A percentile compares a stretch with the other conserved stretches of the same genome.
Conservation (phyloP, 2,888 invertebrate genomes). For the Diarsia dahlii region DNA sequence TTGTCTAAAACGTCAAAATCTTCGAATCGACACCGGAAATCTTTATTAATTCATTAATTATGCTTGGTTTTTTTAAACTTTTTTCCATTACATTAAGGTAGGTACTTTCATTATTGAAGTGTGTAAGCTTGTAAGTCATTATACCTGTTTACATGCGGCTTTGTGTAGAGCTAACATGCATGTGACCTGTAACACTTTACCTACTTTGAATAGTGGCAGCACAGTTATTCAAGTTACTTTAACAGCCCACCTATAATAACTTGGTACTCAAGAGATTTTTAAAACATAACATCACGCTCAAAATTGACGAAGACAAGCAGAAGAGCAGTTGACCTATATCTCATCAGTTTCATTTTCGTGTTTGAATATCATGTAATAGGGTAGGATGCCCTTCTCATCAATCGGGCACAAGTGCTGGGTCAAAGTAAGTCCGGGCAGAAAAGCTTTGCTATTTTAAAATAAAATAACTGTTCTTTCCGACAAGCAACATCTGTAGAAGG, state of each 20-base stretch:
- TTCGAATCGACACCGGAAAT: not conserved
- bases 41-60: not conserved
- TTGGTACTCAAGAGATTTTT: not conserved
- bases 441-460: too few species aligned
- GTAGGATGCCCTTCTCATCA: not conserved
- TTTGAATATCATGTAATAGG: not conserved
- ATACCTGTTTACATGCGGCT: not conserved
- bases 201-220: not conserved
- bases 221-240: not conserved
- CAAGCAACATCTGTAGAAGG: too few species aligned
- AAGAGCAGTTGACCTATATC: too few species aligned
- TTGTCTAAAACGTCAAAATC: too few species aligned
- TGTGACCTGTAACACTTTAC: not conserved
- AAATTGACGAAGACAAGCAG: not conserved
- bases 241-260: not conserved
- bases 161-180: not conserved
- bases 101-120: not conserved
- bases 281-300: not conserved
- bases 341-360: not conserved
- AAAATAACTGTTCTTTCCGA: too few species aligned
- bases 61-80: not conserved
- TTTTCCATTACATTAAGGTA: not conserved
- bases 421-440: too few species aligned
- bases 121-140: slow-evolving; percentile 13
- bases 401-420: not conserved